Evolutionary conservation across 2,113 vertebrate species (phyloP).

Genomic region (Phasianus colchicus): DNA sequence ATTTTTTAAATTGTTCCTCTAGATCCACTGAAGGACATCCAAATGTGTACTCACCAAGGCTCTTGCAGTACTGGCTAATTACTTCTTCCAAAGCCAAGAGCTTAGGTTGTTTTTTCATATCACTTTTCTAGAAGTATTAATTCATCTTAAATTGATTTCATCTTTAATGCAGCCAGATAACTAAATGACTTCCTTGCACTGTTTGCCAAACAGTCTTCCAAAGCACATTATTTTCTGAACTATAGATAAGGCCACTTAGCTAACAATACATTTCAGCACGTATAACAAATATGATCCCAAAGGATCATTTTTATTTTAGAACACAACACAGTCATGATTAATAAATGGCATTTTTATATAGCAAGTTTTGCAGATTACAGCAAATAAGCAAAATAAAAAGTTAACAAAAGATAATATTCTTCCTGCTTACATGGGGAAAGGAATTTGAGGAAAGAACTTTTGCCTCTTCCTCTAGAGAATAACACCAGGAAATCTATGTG

Average conservation of each 20-base stretch:
- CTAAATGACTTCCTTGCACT: conserved; percentile 36
- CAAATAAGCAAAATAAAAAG: not conserved
- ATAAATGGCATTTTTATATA: not conserved
- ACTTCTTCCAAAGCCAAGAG: not conserved
- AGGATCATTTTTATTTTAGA: not conserved
- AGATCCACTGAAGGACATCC: not conserved
- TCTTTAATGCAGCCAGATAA: conserved; percentile 23
- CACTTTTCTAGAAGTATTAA: not conserved
- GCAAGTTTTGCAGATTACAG: accelerated
- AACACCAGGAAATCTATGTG: conserved; percentile 11
- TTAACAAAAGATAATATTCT: not conserved
- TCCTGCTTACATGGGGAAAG: not conserved
- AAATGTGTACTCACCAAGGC: not conserved
- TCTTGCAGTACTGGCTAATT: not conserved
- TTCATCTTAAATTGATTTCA: conserved; percentile 29
- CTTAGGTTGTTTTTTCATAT: not conserved
- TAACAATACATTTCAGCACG: not conserved
- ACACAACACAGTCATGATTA: not conserved
- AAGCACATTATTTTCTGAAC: not conserved
- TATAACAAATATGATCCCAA: not conserved
- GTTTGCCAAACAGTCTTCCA: conserved; percentile 36
- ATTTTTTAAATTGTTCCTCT: not conserved
- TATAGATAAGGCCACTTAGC: conserved; percentile 15
- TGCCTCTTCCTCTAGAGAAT: not conserved
- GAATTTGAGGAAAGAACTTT: conserved; percentile 14